Base-by-base conservation (phyloP, 2,113 vertebrate species). In the Seriola quinqueradiata region DNA sequence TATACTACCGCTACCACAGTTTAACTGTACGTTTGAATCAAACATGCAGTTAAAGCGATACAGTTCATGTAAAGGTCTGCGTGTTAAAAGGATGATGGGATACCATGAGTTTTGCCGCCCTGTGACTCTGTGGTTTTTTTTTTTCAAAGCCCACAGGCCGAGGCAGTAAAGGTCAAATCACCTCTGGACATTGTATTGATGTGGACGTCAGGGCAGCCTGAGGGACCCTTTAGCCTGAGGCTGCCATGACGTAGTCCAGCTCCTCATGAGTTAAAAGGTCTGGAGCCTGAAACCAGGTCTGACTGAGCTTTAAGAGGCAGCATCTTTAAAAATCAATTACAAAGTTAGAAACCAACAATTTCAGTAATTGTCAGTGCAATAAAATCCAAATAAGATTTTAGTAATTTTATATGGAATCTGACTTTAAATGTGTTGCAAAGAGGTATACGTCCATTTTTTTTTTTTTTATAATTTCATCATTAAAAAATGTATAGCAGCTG, bases 381-480 rank as follows among this genome's bases (percentile, higher is more conserved):
- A 32, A 46, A 46, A 69, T 38, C 17, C 50, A 70, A 70, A 77
- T n/a, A 44, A 50, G 65, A 66, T 78, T 82, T 64, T 7, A 55
- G 60, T 73, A 19, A 63, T 59, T 70, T n/a, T 58, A 50, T 16
- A 83, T 46, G 11, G 75, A 36, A 12, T 40, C 28, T 28, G 28
- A 28, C 5, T 79, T 44, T 19, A 52, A 80, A 69, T 52, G 42
- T 44, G 36, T 25, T 28, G 17, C 61, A 59, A 60, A 66, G 46
- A 23, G 60, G 11, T 46, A 16, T 21, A 23, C 14, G 54, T 23
- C 28, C 28, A 28, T 28, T 28, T 28, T 58, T 1, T 46, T 84
- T 1, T 46, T 84, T 72, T 77, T 80, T 32, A 10, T 42, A 66
- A 84, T 74, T 70, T 85, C 36, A 72, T 64, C 11, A 38, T 70